These are phyloP conservation scores for Tyto alba DNA, from an alignment of 2,113 vertebrate species.

Conservation along the genomic window DNA sequence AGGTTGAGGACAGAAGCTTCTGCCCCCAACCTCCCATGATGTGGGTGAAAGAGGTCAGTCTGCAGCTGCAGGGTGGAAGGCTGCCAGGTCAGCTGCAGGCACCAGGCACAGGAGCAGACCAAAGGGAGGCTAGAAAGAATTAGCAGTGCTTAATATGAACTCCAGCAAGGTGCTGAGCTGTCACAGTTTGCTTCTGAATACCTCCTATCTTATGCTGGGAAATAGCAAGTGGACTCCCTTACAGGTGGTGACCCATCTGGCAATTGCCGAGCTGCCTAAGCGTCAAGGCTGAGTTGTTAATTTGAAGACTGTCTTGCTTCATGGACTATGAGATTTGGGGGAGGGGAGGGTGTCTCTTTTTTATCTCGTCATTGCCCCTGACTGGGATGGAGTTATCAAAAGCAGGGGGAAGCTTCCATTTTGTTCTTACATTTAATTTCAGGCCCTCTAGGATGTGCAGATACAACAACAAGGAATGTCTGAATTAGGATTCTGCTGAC, in stretches of 20 bases:
- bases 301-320: not conserved
- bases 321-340: not conserved
- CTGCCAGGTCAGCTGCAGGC: not conserved
- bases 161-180: not conserved
- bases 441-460: not conserved
- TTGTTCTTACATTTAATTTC: not conserved
- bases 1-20: not conserved
- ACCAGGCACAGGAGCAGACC: not conserved
- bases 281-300: not conserved
- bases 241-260: not conserved
- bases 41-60: accelerated
- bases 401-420: not conserved
- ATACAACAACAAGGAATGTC: not conserved
- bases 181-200: not conserved
- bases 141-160: not conserved
- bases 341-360: not conserved
- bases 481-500: not conserved
- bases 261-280: not conserved
- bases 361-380: not conserved
- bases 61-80: not conserved
- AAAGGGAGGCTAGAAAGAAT: not conserved
- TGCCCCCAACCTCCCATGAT: accelerated
- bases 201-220: not conserved
- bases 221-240: not conserved
- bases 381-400: not conserved